Conservation (phyloP, 2,888 invertebrate species). For the Exocentrus adspersus region DNA sequence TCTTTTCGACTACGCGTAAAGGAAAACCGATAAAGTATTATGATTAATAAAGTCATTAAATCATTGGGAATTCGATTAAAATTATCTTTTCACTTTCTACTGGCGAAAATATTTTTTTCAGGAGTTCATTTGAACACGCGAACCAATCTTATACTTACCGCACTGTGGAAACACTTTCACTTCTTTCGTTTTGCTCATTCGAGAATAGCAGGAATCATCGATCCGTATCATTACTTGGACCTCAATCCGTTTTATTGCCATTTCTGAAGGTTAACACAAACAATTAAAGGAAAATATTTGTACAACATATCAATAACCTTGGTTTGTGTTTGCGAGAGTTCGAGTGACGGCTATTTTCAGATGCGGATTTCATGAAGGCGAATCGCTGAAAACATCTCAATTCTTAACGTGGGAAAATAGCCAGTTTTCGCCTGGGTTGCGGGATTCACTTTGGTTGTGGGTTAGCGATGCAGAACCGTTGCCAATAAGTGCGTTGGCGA, state of each 20-base stretch:
- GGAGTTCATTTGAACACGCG: background rate
- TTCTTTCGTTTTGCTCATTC: background rate
- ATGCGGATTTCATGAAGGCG: conserved; percentile 18
- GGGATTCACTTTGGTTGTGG: too few relatives aligned
- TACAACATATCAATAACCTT: conserved; percentile 41
- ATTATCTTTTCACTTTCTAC: background rate
- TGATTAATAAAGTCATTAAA: too few relatives aligned
- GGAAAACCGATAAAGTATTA: too few relatives aligned
- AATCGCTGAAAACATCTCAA: conserved; percentile 20
- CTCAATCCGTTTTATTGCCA: background rate
- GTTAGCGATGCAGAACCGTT: too few relatives aligned
- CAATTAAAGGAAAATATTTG: conserved; percentile 42
- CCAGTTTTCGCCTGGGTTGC: background rate
- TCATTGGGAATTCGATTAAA: background rate
- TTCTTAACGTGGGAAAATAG: conserved; percentile 7
- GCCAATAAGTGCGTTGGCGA: too few relatives aligned
- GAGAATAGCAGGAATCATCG: background rate
- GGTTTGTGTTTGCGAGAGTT: conserved; percentile 23
- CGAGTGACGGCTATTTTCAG: conserved; percentile 21
- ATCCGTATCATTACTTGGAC: background rate
- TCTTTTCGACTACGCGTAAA: too few relatives aligned
- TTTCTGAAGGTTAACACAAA: conserved; percentile 31
- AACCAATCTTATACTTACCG: background rate
- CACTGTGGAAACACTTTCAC: background rate
- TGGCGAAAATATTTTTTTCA: background rate